Evolutionary conservation across 2,888 invertebrate genomes (phyloP), one percentile per base, ranked within the genome.

Genomic region (Cynaeus angustus): DNA sequence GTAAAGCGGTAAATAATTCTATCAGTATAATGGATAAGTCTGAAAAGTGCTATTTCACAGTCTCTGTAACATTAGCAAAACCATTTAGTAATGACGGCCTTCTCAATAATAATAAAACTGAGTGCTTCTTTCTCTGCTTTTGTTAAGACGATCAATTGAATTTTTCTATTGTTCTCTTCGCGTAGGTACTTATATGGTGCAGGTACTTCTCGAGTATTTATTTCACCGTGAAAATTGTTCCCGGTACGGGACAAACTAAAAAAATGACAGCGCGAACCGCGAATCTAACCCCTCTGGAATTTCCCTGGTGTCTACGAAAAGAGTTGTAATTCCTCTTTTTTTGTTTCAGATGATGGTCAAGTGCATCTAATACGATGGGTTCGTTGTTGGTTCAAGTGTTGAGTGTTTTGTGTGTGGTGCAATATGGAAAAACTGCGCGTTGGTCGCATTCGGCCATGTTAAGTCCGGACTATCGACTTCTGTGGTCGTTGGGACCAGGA

Each of bases 401-500:
- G 70, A 78, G 79, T 78, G 79, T 83, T 77, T 80, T 81, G 74
- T 71, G 79, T 74, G 72, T 72, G 9, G 53, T 75, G 62, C 87
- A 87, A 72, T 82, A 85, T 52, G 78, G 80, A 72, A 74, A 73
- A 71, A 72, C 79, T 68, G 83, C 85, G 38, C 78, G 85, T 68
- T 86, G 86, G 86, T 83, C 74, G 83, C 89, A 83, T 82, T 87
- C 81, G 75, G 88, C 79, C 82, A 89, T 82, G 86, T 86, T 85
- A 26, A 88, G 86, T 72, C 89, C 89, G 4, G 89, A 84, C 74
- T 85, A 85, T 75, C 82, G 84, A 77, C 86, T 94, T 72, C 87
- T 93, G 80, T 94, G 94, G 94, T 92, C 92, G 79, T 89, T 91
- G 82, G 88, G 89, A 3, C 92, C 93, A 79, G 86, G 86, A 62